These are phyloP conservation scores for Dendrolimus punctatus DNA, from an alignment of 1,140 invertebrate species.

Conservation along the genomic window DNA sequence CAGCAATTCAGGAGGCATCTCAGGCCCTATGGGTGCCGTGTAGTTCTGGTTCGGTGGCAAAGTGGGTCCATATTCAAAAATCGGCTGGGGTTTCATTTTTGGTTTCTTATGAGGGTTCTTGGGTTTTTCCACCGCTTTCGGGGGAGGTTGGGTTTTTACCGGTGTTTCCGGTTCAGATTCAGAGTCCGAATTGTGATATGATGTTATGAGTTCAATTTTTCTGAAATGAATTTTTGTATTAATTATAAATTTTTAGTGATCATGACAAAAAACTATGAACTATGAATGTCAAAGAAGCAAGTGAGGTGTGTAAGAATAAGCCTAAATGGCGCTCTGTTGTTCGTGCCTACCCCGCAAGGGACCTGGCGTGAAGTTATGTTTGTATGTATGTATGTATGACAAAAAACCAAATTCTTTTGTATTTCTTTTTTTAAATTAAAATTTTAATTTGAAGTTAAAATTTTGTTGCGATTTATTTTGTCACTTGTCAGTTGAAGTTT, in stretches of 20 bases:
- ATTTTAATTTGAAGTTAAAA: too few species aligned
- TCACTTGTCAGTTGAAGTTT: too few species aligned
- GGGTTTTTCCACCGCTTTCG: constrained; percentile 12
- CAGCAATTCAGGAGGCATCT: constrained; percentile 36
- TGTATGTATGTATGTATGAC: too few species aligned
- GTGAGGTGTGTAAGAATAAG: too few species aligned
- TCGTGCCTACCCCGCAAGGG: too few species aligned
- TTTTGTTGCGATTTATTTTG: too few species aligned
- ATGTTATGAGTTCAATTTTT: constrained; percentile 63
- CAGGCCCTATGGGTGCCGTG: constrained; percentile 44
- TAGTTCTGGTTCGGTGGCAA: constrained; percentile 44
- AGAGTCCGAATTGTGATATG: constrained; percentile 60
- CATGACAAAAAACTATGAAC: too few species aligned
- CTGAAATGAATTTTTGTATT: constrained; percentile 28
- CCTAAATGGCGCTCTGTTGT: too few species aligned
- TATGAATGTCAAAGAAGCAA: too few species aligned
- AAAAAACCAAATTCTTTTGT: too few species aligned
- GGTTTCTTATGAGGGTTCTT: constrained; percentile 32
- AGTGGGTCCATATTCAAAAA: constrained; percentile 36
- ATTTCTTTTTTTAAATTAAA: too few species aligned
- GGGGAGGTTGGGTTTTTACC: constrained; percentile 14
- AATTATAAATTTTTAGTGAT: neutral
- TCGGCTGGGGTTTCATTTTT: constrained; percentile 29
- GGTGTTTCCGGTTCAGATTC: constrained; percentile 50
- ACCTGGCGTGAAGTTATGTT: too few species aligned